Evolutionary conservation across 2,113 vertebrate species (phyloP).

Genomic region (Amphilophus citrinellus): DNA sequence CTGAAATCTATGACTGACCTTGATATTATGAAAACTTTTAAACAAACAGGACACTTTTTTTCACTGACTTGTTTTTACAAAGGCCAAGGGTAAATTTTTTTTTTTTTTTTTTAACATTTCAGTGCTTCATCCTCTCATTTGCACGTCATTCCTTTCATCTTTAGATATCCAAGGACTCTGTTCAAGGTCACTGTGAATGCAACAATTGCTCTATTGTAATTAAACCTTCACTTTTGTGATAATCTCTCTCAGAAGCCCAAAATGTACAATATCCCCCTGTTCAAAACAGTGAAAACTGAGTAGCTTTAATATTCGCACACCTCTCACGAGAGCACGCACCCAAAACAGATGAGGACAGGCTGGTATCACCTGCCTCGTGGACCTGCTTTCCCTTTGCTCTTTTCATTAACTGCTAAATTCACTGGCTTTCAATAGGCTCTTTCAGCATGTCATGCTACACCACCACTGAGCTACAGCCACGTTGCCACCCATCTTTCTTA

Average conservation of each 20-base stretch:
- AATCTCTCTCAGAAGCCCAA: not conserved
- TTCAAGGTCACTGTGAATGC: slow-evolving; percentile 49
- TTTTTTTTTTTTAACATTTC: not conserved
- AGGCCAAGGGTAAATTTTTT: not conserved
- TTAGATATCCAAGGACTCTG: slow-evolving; percentile 1
- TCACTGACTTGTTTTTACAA: not conserved
- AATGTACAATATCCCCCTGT: not conserved
- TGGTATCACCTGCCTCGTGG: slow-evolving; percentile 49
- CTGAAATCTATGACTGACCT: not conserved
- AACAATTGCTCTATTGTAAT: slow-evolving; percentile 17
- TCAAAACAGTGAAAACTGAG: slow-evolving; percentile 15
- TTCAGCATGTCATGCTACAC: slow-evolving; percentile 75
- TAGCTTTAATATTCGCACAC: slow-evolving; percentile 8
- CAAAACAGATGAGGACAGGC: slow-evolving; percentile 40
- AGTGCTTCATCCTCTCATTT: not conserved
- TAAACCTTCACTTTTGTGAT: not conserved
- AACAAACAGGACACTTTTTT: not conserved
- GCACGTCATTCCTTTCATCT: not conserved
- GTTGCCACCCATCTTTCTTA: slow-evolving; percentile 77
- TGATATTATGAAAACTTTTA: not conserved
- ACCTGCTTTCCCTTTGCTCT: slow-evolving; percentile 48
- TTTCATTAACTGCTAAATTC: slow-evolving; percentile 70
- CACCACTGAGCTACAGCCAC: slow-evolving; percentile 72
- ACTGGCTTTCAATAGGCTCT: slow-evolving; percentile 75
- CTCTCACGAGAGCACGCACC: not conserved